These are phyloP conservation scores for Forbesichthys papilliferus DNA, from an alignment of 2,113 vertebrate species.

Conservation along the genomic window DNA sequence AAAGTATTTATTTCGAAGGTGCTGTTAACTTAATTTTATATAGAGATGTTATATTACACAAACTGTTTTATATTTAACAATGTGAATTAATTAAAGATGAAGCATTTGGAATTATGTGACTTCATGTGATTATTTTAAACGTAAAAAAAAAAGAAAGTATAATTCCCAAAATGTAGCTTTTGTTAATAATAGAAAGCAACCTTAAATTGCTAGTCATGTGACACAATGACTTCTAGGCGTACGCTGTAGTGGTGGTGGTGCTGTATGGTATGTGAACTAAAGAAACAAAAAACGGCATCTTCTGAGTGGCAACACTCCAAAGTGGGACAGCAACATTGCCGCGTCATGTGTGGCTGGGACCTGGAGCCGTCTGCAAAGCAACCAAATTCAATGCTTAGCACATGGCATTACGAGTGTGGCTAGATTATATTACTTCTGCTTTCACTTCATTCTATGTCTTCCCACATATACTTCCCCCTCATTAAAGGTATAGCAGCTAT, in stretches of 20 bases:
- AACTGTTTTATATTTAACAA: constrained; percentile 43
- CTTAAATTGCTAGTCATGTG: constrained; percentile 16
- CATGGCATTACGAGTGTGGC: not conserved
- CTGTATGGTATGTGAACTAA: constrained; percentile 14
- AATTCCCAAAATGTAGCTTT: constrained; percentile 18
- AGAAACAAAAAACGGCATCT: constrained; percentile 9
- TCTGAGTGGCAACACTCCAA: constrained; percentile 19
- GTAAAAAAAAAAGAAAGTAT: constrained; percentile 6
- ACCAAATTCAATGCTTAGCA: constrained; percentile 37
- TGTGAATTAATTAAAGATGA: constrained; percentile 59
- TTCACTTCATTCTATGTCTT: not conserved
- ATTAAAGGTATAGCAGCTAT: no score
- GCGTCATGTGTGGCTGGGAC: constrained; percentile 77
- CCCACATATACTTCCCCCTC: no score
- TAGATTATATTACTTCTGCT: not conserved
- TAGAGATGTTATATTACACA: constrained; percentile 38
- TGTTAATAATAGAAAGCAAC: constrained; percentile 13
- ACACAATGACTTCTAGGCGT: constrained; percentile 10
- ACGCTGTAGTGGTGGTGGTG: constrained; percentile 16
- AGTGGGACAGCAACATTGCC: constrained; percentile 20
- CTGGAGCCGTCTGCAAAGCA: constrained; percentile 84
- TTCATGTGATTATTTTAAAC: constrained; percentile 41
- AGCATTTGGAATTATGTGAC: constrained; percentile 44
- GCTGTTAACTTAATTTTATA: constrained; percentile 46
- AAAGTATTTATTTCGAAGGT: constrained; percentile 68